These are phyloP conservation scores for Pammene aurita DNA, from an alignment of 2,888 invertebrate species.

Conservation along the genomic window DNA sequence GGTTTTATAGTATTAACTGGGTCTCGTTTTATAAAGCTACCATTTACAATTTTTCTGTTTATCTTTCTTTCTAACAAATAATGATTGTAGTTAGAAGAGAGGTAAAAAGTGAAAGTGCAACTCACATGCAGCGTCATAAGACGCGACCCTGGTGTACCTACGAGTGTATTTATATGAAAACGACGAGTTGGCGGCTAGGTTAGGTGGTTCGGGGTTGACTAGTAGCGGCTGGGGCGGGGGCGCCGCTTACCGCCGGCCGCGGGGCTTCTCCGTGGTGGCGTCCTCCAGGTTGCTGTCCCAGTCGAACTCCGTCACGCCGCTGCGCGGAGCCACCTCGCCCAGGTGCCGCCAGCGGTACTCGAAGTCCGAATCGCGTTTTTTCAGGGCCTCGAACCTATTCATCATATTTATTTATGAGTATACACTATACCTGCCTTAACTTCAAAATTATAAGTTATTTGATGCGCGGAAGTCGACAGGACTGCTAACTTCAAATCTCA, in stretches of 20 bases:
- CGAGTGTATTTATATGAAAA: slow-evolving; percentile 15
- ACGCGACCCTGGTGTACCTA: slow-evolving; percentile 27
- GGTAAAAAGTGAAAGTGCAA: too few relatives aligned
- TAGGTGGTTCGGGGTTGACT: slow-evolving; percentile 53
- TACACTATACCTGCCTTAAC: too few relatives aligned
- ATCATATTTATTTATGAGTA: neutral
- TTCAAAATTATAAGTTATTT: too few relatives aligned
- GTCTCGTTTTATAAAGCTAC: too few relatives aligned
- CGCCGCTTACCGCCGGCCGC: slow-evolving; percentile 52
- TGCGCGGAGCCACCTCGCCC: slow-evolving; percentile 89
- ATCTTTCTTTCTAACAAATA: too few relatives aligned
- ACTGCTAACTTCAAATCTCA: too few relatives aligned
- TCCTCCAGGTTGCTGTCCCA: slow-evolving; percentile 93
- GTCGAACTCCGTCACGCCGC: slow-evolving; percentile 92
- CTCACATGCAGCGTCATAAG: too few relatives aligned
- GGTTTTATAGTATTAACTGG: slow-evolving; percentile 26
- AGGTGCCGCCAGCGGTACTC: slow-evolving; percentile 92
- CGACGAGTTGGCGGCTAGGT: slow-evolving; percentile 24
- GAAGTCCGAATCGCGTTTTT: slow-evolving; percentile 91
- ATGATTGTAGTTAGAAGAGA: too few relatives aligned
- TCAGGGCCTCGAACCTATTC: slow-evolving; percentile 89
- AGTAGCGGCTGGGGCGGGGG: slow-evolving; percentile 58
- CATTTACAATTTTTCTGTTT: too few relatives aligned
- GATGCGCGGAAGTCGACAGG: too few relatives aligned
- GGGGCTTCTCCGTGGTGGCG: slow-evolving; percentile 79